Percentiles rank a stretch among this genome's conserved stretches.
These are phyloP conservation scores for Parnassius smintheus DNA, from an alignment of 2,888 invertebrate genomes.

Conservation along the genomic window DNA sequence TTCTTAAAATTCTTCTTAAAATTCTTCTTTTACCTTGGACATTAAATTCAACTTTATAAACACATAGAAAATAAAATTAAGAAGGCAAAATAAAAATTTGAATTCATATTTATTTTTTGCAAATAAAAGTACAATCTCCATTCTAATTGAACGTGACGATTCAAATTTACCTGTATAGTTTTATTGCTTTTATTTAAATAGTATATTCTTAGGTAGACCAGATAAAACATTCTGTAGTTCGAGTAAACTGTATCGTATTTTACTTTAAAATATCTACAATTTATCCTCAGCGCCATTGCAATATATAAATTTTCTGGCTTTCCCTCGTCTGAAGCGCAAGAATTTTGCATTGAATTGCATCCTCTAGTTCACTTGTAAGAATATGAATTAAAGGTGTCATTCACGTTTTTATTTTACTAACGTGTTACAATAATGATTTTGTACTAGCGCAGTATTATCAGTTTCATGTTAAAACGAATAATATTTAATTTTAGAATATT, in stretches of 20 bases:
- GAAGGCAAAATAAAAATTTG: no score
- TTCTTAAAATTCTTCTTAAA: no score
- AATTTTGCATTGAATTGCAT: constrained; percentile 22
- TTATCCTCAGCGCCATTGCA: constrained; percentile 9
- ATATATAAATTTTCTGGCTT: constrained; percentile 22
- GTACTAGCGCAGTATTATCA: no score
- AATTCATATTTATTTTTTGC: no score
- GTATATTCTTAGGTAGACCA: constrained; percentile 5
- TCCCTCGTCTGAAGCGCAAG: constrained; percentile 6
- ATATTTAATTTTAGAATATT: no score
- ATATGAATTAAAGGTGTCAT: constrained; percentile 9
- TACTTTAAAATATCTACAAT: constrained; percentile 16
- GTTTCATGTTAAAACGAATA: no score
- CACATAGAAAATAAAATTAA: no score
- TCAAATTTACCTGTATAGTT: neutral
- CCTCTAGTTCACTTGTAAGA: constrained; percentile 5
- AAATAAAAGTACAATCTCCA: no score
- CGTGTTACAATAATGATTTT: neutral
- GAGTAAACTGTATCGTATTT: constrained; percentile 16
- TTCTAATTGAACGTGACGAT: neutral
- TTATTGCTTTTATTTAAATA: constrained; percentile 1
- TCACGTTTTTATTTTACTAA: constrained; percentile 10
- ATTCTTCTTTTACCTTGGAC: no score
- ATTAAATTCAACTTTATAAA: no score
- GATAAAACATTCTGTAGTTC: constrained; percentile 12